Evolutionary conservation across 2,113 vertebrate species (phyloP).

Genomic region (Notarius quadriscutis): DNA sequence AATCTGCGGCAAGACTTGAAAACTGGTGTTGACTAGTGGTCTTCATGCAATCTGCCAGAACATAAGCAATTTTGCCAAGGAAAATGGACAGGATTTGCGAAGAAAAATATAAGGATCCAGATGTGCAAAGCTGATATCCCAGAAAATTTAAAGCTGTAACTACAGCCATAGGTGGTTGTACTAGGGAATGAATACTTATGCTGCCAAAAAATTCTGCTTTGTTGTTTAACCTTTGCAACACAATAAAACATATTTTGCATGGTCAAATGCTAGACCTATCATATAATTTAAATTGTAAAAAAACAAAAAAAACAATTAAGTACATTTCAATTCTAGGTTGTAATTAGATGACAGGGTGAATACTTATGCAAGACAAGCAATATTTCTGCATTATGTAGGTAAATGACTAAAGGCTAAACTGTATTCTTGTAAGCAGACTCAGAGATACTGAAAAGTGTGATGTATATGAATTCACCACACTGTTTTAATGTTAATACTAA

Average conservation of each 20-base stretch:
- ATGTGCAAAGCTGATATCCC: not conserved
- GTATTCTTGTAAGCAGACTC: not conserved
- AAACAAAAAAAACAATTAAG: not conserved
- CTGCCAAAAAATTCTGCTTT: not conserved
- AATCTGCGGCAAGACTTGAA: not conserved
- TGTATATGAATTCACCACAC: not conserved
- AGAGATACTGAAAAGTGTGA: not conserved
- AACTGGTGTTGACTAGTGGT: not conserved
- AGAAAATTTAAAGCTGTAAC: not conserved
- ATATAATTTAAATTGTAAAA: not conserved
- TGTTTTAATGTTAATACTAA: not conserved
- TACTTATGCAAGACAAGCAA: slow-evolving; percentile 11
- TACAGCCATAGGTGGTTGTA: not conserved
- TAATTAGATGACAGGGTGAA: not conserved
- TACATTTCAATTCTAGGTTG: not conserved
- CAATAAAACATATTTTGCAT: not conserved
- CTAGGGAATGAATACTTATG: too few relatives aligned
- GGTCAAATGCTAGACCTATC: too few relatives aligned
- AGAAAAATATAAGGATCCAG: not conserved
- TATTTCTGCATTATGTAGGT: not conserved
- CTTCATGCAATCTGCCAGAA: not conserved
- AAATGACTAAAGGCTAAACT: not conserved
- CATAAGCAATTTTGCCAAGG: not conserved
- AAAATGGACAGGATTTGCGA: too few relatives aligned
- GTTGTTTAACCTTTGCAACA: not conserved